Conservation (phyloP, 1,140 invertebrate species). For the Drosophila obscura region DNA sequence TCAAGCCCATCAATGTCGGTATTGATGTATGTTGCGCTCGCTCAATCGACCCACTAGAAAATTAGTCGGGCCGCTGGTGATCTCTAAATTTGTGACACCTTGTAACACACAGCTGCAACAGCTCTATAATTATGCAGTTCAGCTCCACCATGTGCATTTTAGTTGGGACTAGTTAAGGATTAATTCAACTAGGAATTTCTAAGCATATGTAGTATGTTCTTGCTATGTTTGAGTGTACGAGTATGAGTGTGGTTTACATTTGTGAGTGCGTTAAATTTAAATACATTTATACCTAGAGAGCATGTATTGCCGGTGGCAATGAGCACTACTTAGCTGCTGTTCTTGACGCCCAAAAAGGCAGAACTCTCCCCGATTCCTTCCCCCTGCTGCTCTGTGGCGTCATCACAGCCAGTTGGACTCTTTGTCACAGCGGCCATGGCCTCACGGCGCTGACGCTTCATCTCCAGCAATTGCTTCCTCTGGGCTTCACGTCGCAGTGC, state of each 20-base stretch:
- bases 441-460: constrained; percentile 86
- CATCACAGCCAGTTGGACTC: constrained; percentile 42
- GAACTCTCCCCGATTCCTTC: constrained; percentile 44
- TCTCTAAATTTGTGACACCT: constrained; percentile 47
- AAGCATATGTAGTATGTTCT: constrained; percentile 52
- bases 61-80: not conserved
- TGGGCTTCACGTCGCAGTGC: constrained; percentile 90
- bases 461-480: constrained; percentile 91
- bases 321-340: constrained; percentile 59
- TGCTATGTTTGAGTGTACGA: constrained; percentile 31
- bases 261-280: constrained; percentile 50
- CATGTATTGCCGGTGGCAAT: constrained; percentile 39
- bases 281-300: constrained; percentile 63
- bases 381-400: constrained; percentile 4
- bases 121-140: constrained; percentile 43
- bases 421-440: constrained; percentile 86
- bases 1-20: constrained; percentile 13
- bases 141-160: constrained; percentile 56
- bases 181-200: constrained; percentile 79
- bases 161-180: constrained; percentile 73
- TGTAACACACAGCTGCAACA: constrained; percentile 46
- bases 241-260: constrained; percentile 30
- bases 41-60: not conserved
- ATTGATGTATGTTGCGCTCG: constrained; percentile 26
- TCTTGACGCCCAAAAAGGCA: constrained; percentile 39